Percentiles rank a stretch among this genome's conserved stretches.
Conservation (phyloP, 2,888 invertebrate genomes). For the Marronus borbonicus region DNA sequence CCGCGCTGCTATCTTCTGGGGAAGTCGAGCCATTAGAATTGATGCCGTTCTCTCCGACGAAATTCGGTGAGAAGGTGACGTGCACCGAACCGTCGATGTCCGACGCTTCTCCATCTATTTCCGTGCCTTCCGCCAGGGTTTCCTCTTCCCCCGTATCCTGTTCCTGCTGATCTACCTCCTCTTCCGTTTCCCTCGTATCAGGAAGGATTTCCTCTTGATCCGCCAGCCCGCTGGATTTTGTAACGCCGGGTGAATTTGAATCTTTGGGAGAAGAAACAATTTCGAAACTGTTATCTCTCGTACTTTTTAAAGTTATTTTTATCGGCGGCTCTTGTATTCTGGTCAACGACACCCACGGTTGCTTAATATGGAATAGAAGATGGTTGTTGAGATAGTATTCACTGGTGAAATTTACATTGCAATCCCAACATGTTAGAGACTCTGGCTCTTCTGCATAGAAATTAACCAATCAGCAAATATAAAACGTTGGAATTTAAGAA, state of each 20-base stretch:
- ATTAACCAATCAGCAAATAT: background rate
- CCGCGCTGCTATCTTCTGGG: conserved; percentile 48
- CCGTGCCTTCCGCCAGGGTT: conserved; percentile 45
- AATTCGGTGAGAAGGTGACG: conserved; percentile 63
- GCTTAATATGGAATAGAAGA: conserved; percentile 74
- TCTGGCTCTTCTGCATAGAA: conserved; percentile 21
- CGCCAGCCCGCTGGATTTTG: conserved; percentile 64
- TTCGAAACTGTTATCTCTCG: conserved; percentile 65
- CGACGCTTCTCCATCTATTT: conserved; percentile 44
- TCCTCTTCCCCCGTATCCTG: conserved; percentile 40
- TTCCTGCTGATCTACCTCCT: conserved; percentile 39
- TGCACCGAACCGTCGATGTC: conserved; percentile 50
- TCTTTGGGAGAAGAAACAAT: conserved; percentile 63
- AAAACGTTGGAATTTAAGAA: background rate
- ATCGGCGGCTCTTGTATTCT: conserved; percentile 72
- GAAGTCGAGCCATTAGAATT: conserved; percentile 45
- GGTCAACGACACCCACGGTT: conserved; percentile 72
- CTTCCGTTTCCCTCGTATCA: conserved; percentile 59
- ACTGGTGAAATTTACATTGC: conserved; percentile 71
- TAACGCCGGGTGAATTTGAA: conserved; percentile 43
- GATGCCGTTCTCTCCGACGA: conserved; percentile 55
- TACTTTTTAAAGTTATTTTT: conserved; percentile 70
- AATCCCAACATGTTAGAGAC: conserved; percentile 70
- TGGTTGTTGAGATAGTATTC: conserved; percentile 72
- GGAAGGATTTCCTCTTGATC: conserved; percentile 61